Evolutionary conservation across 2,888 invertebrate genomes (phyloP).

Genomic region (Tenthredo distinguenda): DNA sequence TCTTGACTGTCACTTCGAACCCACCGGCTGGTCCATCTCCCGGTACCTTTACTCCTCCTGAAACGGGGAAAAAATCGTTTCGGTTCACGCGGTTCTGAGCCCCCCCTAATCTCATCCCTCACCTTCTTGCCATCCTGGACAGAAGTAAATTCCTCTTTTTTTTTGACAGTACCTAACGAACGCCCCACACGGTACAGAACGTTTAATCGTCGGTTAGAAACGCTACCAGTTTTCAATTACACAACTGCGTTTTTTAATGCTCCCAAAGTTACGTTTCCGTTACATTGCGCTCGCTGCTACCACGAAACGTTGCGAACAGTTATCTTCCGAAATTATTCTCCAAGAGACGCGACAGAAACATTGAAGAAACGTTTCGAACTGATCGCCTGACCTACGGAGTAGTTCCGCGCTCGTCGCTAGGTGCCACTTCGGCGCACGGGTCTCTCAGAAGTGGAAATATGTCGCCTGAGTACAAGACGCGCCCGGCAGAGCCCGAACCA

Average conservation of each 20-base stretch:
- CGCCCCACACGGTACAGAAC: not conserved
- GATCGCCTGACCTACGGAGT: not conserved
- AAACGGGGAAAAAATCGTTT: conserved; percentile 13
- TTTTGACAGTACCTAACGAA: not conserved
- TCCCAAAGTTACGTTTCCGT: not conserved
- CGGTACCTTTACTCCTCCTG: not conserved
- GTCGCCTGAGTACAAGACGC: not conserved
- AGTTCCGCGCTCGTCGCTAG: not conserved
- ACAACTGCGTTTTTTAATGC: not conserved
- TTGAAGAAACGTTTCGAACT: not conserved
- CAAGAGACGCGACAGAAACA: not conserved
- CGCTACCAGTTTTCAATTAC: not conserved
- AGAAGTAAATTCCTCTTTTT: not conserved
- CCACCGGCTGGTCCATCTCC: not conserved
- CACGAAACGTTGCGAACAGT: not conserved
- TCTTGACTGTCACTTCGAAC: conserved; percentile 42
- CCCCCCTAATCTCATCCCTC: not conserved
- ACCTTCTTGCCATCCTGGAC: not conserved
- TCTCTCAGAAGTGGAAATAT: not conserved
- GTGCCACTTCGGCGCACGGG: not conserved
- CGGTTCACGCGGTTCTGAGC: not conserved
- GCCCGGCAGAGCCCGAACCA: not conserved
- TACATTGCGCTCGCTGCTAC: not conserved
- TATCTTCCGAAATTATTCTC: not conserved
- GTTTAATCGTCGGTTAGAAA: not conserved